Base-by-base conservation (phyloP, 2,113 vertebrate genomes). In the Tretioscincus oriximinensis region DNA sequence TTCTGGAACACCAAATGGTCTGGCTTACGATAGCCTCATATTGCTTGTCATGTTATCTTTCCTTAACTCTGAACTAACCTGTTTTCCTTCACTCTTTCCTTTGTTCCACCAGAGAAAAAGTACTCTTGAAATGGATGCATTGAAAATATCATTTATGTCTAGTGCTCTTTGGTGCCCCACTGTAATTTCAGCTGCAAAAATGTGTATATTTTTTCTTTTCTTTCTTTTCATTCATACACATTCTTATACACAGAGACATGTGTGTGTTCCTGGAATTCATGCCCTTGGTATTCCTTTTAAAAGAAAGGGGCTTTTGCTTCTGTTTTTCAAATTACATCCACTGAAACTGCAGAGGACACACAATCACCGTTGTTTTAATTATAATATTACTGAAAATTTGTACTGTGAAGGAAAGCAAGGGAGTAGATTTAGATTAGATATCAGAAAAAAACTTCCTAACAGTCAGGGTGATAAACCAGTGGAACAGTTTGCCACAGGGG, bases 41-140 rank as follows among this genome's bases (percentile, higher is more conserved):
- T 78, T 77, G 64, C 35, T 41, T 80, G 58, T 84, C 85, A 80
- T 83, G 92, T 88, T 87, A 88, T 83, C 66, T 80, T 28, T 1
- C 5, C 41, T 81, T 88, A 85, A 80, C n/a, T 77, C 2, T 88
- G 31, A 3, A 80, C 16, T 24, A n/a, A 61, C 61, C 77, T 66
- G 77, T 88, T 12, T 31, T 74, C 84, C 72, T 69, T 0, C 77
- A 10, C 24, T 67, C 68, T 67, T 35, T 63, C 29, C 58, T 35
- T 65, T 82, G 47, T 67, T 68, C 47, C 14, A 0, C 35, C 75
- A 49, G 10, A 41, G 60, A 26, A 64, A 64, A 80, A 83, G 1
- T 12, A 76, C 29, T 66, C 2, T 18, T 12, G 60, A 24, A 82
- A 49, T 18, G 2, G 9, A 58, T 91, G 80, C 1, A 29, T 61